Conservation (phyloP, 2,113 vertebrate genomes). For the Macroglossus sobrinus region DNA sequence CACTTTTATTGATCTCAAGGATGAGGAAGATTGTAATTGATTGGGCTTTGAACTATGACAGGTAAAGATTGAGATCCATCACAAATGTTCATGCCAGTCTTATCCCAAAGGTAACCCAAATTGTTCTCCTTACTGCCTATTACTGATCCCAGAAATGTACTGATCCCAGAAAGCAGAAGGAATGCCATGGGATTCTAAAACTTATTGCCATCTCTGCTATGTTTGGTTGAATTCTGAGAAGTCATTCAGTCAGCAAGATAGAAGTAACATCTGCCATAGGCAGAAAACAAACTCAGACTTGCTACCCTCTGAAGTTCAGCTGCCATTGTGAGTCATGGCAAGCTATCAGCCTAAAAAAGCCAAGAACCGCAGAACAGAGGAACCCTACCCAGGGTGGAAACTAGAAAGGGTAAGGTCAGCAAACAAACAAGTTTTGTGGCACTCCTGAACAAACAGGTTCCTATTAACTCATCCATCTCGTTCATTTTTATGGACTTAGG, state of each 20-base stretch:
- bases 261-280: conserved; percentile 55
- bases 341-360: neutral
- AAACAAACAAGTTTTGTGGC: neutral
- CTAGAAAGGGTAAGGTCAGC: neutral
- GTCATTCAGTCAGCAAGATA: conserved; percentile 45
- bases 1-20: neutral
- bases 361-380: neutral
- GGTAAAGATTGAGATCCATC: neutral
- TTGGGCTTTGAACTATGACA: neutral
- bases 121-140: neutral
- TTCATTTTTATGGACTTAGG: neutral
- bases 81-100: neutral
- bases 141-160: neutral
- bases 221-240: conserved; percentile 16
- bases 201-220: conserved; percentile 31
- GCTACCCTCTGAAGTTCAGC: neutral
- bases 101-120: neutral
- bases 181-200: conserved; percentile 28
- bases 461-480: neutral
- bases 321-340: conserved; percentile 25
- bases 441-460: neutral
- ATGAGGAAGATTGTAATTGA: neutral
- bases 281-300: conserved; percentile 10
- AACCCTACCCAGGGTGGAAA: neutral
- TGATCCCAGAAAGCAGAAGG: conserved; percentile 26